A percentile compares a stretch with the other conserved stretches of the same genome.
These are phyloP conservation scores for Laticauda colubrina DNA, from an alignment of 2,113 vertebrate genomes.

Conservation along the genomic window DNA sequence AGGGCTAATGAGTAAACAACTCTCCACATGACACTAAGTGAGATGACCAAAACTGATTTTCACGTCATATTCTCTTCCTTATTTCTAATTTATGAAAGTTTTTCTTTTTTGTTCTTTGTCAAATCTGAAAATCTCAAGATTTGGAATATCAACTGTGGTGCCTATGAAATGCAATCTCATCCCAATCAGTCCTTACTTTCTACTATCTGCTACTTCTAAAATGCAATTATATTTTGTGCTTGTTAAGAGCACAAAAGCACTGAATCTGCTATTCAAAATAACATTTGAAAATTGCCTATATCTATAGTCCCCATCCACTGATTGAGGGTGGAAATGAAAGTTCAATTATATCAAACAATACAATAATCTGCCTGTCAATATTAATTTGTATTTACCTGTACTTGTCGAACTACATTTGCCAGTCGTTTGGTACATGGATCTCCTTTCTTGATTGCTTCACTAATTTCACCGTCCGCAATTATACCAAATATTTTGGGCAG, in stretches of 20 bases:
- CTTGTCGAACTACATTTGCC: slow-evolving; percentile 96
- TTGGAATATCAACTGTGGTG: neutral
- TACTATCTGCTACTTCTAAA: neutral
- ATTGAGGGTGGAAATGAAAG: neutral
- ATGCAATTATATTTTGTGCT: neutral
- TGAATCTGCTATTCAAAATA: neutral
- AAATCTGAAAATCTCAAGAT: neutral
- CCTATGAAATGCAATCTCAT: neutral
- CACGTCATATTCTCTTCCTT: neutral
- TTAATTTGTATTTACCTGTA: slow-evolving; percentile 77
- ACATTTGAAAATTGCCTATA: neutral
- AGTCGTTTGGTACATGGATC: slow-evolving; percentile 91
- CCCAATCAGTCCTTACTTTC: neutral
- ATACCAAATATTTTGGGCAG: slow-evolving; percentile 94
- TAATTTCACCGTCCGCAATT: slow-evolving; percentile 92
- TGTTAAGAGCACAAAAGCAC: neutral
- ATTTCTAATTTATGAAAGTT: neutral
- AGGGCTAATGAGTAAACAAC: neutral
- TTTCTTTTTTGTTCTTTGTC: neutral
- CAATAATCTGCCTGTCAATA: neutral
- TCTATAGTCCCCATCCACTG: neutral
- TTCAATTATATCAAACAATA: neutral
- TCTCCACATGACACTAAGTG: neutral
- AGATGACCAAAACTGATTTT: neutral
- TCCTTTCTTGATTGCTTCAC: slow-evolving; percentile 91